Percentiles rank a stretch among this genome's conserved stretches.
Conservation (phyloP, 2,888 invertebrate species). For the Pegoplata infirma region DNA sequence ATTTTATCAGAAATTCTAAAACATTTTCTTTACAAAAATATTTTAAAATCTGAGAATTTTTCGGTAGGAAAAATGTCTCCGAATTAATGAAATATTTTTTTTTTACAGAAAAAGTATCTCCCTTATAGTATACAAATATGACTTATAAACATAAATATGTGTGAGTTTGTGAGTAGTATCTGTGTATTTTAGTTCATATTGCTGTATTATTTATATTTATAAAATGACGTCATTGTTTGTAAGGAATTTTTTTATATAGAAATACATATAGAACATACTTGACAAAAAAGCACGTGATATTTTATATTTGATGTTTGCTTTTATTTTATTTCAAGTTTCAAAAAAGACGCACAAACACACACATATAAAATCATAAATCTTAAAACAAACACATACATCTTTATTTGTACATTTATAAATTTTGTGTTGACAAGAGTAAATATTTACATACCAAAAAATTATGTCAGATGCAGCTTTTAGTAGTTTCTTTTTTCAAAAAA, state of each 20-base stretch:
- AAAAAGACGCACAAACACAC: not conserved
- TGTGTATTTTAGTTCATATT: no score
- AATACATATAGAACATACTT: constrained; percentile 1
- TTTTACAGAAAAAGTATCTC: no score
- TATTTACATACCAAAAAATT: constrained; percentile 43
- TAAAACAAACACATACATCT: no score
- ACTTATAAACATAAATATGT: no score
- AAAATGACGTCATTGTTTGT: constrained; percentile 37
- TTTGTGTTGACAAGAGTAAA: constrained; percentile 57
- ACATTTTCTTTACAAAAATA: no score
- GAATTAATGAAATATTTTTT: no score
- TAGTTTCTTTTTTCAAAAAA: not conserved
- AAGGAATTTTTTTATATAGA: constrained; percentile 40
- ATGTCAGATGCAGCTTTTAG: constrained; percentile 38
- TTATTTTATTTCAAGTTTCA: not conserved
- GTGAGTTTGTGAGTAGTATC: no score
- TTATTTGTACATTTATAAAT: constrained; percentile 35
- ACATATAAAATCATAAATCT: no score
- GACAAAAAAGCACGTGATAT: constrained; percentile 35
- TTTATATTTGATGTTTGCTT: constrained; percentile 8
- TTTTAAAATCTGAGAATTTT: no score
- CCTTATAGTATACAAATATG: no score
- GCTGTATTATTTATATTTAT: not conserved
- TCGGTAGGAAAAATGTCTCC: no score
- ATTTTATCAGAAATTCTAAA: no score